Percentiles rank a stretch among this genome's conserved stretches.
phyloP scores from a whole-genome alignment of 2,888 invertebrate species.

The Macrosoma leucophasiata region DNA sequence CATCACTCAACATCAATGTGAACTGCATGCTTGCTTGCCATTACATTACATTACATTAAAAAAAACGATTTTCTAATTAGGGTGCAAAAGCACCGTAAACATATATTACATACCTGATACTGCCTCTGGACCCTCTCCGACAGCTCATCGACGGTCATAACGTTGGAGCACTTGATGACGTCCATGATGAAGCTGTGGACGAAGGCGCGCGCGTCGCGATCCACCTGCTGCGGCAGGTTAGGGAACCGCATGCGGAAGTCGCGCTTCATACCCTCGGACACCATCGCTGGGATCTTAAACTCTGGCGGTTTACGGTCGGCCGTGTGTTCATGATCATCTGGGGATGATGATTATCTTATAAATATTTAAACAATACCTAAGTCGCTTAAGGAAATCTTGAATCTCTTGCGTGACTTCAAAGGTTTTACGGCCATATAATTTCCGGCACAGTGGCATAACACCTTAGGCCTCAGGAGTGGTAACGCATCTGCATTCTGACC shows the following conservation, averaged over 20 bases:
- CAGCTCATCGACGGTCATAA: conserved; percentile 85
- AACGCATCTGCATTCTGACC: no score
- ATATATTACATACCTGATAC: no score
- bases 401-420: no score
- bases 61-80: no score
- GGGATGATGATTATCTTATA: not conserved
- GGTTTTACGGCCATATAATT: not conserved
- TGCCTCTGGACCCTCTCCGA: conserved; percentile 94
- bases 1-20: no score
- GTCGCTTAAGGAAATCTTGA: no score
- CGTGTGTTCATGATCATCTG: conserved; percentile 52
- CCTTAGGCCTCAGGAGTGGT: no score
- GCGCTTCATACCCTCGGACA: conserved; percentile 58
- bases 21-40: no score
- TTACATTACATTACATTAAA: no score
- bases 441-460: no score
- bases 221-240: conserved; percentile 46
- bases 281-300: conserved; percentile 53
- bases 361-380: no score
- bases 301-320: conserved; percentile 45
- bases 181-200: conserved; percentile 80
- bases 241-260: conserved; percentile 67
- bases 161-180: conserved; percentile 75
- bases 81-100: no score
- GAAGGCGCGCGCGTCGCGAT: conserved; percentile 80